A percentile compares a stretch with the other conserved stretches of the same genome.
Evolutionary conservation across 2,797 vertebrate species (phyloP).

Genomic region (Echiichthys vipera): DNA sequence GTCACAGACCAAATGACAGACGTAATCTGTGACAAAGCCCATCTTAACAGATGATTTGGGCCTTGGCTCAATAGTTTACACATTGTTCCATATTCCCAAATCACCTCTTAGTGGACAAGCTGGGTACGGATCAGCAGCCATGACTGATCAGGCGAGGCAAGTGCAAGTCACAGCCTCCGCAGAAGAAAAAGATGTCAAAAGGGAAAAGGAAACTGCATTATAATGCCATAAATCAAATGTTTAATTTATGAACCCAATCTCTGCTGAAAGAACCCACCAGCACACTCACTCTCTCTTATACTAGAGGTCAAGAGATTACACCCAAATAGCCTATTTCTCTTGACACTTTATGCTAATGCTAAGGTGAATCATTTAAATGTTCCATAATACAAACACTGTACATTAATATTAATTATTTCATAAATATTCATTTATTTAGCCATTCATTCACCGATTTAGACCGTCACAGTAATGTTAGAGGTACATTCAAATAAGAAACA

Average conservation of each 20-base stretch:
- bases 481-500: background rate
- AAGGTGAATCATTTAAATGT: background rate
- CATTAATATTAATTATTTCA: background rate
- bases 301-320: background rate
- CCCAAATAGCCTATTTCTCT: background rate
- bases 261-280: background rate
- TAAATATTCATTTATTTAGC: background rate
- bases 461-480: background rate
- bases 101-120: constrained; percentile 63
- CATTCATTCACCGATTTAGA: background rate
- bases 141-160: constrained; percentile 28
- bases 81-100: constrained; percentile 78
- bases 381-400: background rate
- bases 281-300: background rate
- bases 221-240: background rate
- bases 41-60: constrained; percentile 78
- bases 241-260: background rate
- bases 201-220: background rate
- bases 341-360: background rate
- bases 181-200: background rate
- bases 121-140: constrained; percentile 37
- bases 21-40: constrained; percentile 79
- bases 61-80: constrained; percentile 76
- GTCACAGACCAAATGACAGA: constrained; percentile 66
- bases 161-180: constrained; percentile 10